A percentile compares a stretch with the other conserved stretches of the same genome.
These are phyloP conservation scores for Paracentrotus lividus DNA, from an alignment of 53 echinoderm and acorn worm species.

Conservation along the genomic window DNA sequence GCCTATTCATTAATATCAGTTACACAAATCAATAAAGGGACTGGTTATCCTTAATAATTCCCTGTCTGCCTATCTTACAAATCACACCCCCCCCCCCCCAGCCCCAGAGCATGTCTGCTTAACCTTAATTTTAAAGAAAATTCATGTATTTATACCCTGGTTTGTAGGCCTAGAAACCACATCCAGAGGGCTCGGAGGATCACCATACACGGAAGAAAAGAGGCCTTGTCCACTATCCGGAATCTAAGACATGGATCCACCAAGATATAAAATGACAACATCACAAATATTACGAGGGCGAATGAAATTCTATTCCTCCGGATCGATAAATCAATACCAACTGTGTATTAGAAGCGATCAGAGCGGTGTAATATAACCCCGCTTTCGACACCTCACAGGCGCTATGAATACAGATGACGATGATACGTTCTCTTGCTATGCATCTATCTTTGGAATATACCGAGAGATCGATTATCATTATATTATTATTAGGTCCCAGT, in stretches of 20 bases:
- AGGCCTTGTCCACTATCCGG: neutral
- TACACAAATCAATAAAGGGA: neutral
- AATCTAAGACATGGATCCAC: conserved; percentile 11
- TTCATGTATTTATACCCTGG: conserved; percentile 37
- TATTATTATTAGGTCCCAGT: conserved; percentile 33
- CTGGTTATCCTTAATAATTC: no score
- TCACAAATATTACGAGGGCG: conserved; percentile 71
- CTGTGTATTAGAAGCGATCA: conserved; percentile 65
- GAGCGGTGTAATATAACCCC: conserved; percentile 63
- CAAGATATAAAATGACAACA: conserved; percentile 66
- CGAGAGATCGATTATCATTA: conserved; percentile 36
- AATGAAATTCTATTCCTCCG: conserved; percentile 60
- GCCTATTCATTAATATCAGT: conserved; percentile 24
- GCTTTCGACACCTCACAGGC: conserved; percentile 61
- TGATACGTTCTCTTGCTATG: conserved; percentile 5
- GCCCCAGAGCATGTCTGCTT: neutral
- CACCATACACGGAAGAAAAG: neutral
- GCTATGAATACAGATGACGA: conserved; percentile 52
- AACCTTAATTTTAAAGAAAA: no score
- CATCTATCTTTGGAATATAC: neutral
- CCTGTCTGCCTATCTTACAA: neutral
- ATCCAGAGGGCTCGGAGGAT: neutral
- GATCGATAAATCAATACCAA: conserved; percentile 67
- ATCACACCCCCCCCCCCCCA: no score
- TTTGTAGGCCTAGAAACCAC: no score